Percentiles rank a stretch among this genome's conserved stretches.
These are phyloP conservation scores for Paedocypris sp. DNA, from an alignment of 2,113 vertebrate genomes.

Conservation along the genomic window DNA sequence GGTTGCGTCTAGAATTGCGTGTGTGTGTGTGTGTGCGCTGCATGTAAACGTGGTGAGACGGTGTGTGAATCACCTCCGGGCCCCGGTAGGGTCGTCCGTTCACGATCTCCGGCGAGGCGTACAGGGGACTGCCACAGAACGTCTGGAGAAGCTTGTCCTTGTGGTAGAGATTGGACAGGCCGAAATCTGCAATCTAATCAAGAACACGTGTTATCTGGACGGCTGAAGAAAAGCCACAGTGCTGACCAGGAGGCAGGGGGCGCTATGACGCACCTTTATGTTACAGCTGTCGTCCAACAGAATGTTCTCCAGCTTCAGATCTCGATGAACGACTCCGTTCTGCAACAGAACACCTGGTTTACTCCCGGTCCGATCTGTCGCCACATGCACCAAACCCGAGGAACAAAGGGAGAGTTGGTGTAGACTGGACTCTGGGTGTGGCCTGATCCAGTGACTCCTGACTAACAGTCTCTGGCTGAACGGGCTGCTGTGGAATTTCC, in stretches of 20 bases:
- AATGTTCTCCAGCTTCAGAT: conserved; percentile 97
- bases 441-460: conserved; percentile 2
- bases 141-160: conserved; percentile 94
- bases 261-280: conserved; percentile 86
- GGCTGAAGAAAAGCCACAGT: background rate
- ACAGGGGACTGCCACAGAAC: conserved; percentile 92
- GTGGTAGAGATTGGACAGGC: conserved; percentile 92
- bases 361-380: too few relatives aligned
- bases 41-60: background rate
- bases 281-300: conserved; percentile 97
- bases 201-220: conserved; percentile 6
- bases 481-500: conserved; percentile 20
- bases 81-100: conserved; percentile 92
- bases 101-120: conserved; percentile 96
- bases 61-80: conserved; percentile 71
- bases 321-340: conserved; percentile 94
- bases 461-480: background rate
- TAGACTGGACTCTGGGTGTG: too few relatives aligned
- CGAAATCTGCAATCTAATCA: conserved; percentile 90
- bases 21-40: background rate
- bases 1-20: background rate
- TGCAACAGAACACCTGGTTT: conserved; percentile 65
- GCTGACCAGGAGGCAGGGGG: too few relatives aligned
- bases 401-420: too few relatives aligned
- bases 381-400: background rate